Percentiles rank a stretch among this genome's conserved stretches.
Conservation (phyloP, 2,797 vertebrate species). For the Diglossa cyanea region DNA sequence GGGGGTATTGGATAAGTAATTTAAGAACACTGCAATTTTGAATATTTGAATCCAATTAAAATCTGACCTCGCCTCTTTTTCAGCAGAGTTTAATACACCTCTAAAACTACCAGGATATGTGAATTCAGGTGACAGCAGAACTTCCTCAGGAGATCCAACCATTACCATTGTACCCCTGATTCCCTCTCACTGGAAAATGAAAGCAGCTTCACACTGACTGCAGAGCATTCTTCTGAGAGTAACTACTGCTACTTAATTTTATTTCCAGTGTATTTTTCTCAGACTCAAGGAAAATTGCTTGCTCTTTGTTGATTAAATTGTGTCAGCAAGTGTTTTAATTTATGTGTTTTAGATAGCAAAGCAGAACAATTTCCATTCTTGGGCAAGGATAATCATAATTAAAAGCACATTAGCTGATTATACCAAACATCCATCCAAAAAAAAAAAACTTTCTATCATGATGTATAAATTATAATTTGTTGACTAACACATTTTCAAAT, state of each 20-base stretch:
- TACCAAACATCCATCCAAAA: neutral
- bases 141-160: neutral
- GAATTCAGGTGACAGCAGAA: neutral
- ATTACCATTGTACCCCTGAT: too few species aligned
- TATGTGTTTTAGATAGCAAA: neutral
- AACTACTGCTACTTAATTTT: neutral
- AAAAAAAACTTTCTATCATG: neutral
- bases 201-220: neutral
- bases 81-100: neutral
- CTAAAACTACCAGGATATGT: neutral
- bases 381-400: conserved; percentile 36
- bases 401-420: conserved; percentile 41
- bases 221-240: neutral
- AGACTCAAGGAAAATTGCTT: neutral
- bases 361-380: conserved; percentile 17
- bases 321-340: conserved; percentile 13
- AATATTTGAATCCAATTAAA: neutral
- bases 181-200: neutral
- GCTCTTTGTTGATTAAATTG: conserved; percentile 13
- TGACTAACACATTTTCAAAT: neutral
- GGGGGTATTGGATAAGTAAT: neutral
- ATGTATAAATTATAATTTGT: neutral
- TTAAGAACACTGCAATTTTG: neutral
- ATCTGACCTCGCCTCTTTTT: neutral
- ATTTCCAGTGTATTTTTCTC: neutral